Conservation (phyloP, 2,888 invertebrate genomes). For the Homarus gammarus region DNA sequence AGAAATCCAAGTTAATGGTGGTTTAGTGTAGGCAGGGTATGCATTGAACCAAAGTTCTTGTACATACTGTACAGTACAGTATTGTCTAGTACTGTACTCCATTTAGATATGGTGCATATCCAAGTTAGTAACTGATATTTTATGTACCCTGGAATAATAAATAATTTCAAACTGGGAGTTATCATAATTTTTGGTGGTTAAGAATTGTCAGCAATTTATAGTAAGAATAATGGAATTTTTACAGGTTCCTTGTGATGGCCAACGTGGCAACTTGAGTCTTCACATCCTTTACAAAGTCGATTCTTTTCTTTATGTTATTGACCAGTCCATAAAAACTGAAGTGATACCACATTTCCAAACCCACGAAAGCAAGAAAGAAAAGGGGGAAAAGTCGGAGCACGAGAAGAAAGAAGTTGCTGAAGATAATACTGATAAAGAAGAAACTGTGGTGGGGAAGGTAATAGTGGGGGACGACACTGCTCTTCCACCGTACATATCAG, state of each 20-base stretch:
- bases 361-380: background rate
- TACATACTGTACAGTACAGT: no score
- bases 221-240: background rate
- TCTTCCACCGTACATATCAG: slow-evolving; percentile 32
- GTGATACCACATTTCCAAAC: background rate
- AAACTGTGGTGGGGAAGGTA: background rate
- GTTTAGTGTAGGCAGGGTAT: no score
- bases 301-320: slow-evolving; percentile 38
- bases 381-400: background rate
- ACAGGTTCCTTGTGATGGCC: slow-evolving; percentile 17
- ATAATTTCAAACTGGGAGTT: no score
- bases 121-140: no score
- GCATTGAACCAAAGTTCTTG: no score
- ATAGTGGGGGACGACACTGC: background rate
- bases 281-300: slow-evolving; percentile 36
- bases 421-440: background rate
- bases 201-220: no score
- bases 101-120: no score
- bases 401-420: background rate
- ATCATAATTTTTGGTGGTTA: no score
- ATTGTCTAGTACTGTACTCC: no score
- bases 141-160: no score
- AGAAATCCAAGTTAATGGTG: no score
- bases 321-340: background rate
- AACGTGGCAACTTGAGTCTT: slow-evolving; percentile 25